phyloP scores from a whole-genome alignment of 2,888 invertebrate species.

The Drosophila longiperda region DNA sequence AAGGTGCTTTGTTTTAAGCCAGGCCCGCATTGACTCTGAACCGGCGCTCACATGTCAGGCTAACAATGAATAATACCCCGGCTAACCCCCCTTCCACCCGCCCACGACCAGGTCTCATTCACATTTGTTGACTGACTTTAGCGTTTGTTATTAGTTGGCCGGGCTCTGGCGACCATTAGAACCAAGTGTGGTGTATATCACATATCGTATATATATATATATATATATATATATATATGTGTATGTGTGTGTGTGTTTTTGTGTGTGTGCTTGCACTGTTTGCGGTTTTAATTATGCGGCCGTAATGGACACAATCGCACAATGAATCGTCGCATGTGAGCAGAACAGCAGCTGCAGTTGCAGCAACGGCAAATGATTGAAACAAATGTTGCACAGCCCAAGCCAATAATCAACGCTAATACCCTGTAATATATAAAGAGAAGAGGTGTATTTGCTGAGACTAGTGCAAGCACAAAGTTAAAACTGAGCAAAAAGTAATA shows the following conservation, averaged over 20 bases:
- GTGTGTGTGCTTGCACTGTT: conserved; percentile 46
- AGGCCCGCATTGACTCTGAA: conserved; percentile 1
- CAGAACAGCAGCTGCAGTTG: conserved; percentile 21
- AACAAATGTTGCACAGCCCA: conserved; percentile 41
- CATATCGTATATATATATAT: conserved; percentile 9
- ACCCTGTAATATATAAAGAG: conserved; percentile 25
- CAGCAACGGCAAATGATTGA: conserved; percentile 47
- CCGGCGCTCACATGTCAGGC: conserved; percentile 51
- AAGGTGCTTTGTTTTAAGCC: conserved; percentile 40
- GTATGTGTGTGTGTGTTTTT: neutral
- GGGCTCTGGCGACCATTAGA: conserved; percentile 47
- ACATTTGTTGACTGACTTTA: conserved; percentile 51
- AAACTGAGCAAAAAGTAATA: neutral
- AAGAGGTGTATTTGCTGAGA: neutral
- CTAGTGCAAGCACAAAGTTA: too few relatives aligned
- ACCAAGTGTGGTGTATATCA: conserved; percentile 29
- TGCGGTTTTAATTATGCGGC: conserved; percentile 61
- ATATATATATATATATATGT: neutral
- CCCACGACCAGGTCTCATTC: neutral
- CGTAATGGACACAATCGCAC: conserved; percentile 49
- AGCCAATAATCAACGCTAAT: conserved; percentile 28
- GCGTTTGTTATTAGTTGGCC: conserved; percentile 47
- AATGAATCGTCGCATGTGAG: conserved; percentile 36
- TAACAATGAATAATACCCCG: conserved; percentile 49
- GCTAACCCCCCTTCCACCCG: neutral